Evolutionary conservation across 2,888 invertebrate species (phyloP).

Genomic region (Ennomos fuscantarius): DNA sequence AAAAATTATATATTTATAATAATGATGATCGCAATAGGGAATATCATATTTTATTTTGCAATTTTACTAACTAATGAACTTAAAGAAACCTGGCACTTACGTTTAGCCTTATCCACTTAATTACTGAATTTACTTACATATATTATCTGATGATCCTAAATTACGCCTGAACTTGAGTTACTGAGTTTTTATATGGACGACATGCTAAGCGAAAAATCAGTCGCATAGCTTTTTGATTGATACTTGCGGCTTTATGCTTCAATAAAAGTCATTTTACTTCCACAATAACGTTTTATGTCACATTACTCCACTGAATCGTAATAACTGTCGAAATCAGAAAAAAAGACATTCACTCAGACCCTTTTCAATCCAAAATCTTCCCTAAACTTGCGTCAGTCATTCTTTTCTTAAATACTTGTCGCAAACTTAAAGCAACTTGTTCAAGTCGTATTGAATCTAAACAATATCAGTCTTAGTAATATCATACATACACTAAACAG

Average conservation of each 20-base stretch:
- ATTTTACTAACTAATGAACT: too few species aligned
- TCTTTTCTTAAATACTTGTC: conserved; percentile 71
- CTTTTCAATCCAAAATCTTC: conserved; percentile 62
- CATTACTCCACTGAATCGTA: conserved; percentile 24
- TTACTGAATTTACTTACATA: too few species aligned
- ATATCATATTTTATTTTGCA: too few species aligned
- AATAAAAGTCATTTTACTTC: conserved; percentile 30
- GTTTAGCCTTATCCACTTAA: too few species aligned
- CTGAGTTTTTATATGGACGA: too few species aligned
- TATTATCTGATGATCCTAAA: too few species aligned
- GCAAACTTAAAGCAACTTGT: conserved; percentile 25
- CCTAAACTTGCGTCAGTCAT: conserved; percentile 73
- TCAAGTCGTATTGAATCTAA: not conserved
- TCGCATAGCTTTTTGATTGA: conserved; percentile 7
- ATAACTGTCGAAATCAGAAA: conserved; percentile 50
- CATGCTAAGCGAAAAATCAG: conserved; percentile 1
- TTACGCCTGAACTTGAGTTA: too few species aligned
- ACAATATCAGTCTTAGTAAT: too few species aligned
- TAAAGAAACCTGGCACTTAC: too few species aligned
- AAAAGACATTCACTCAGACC: conserved; percentile 55
- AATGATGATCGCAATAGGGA: too few species aligned
- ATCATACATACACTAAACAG: too few species aligned
- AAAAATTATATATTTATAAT: too few species aligned
- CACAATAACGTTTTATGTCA: conserved; percentile 28
- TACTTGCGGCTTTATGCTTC: conserved; percentile 19